These are phyloP conservation scores for Steinernema carpocapsae DNA, from an alignment of 2,888 invertebrate species.

Conservation along the genomic window DNA sequence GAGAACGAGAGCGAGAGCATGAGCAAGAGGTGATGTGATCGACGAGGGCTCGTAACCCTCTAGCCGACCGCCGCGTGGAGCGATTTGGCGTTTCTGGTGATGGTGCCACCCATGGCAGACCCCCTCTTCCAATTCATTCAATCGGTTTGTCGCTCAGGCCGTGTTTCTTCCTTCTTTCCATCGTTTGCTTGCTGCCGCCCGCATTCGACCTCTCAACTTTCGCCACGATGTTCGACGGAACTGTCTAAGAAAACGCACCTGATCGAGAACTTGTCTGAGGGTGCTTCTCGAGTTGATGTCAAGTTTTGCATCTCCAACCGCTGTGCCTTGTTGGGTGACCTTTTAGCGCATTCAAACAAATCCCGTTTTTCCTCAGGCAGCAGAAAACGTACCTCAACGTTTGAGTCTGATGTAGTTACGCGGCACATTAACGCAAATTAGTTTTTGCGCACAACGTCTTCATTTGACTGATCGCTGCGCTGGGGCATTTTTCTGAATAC, in stretches of 20 bases:
- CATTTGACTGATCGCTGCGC: not conserved
- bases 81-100: slow-evolving; percentile 23
- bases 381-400: slow-evolving; percentile 14
- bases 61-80: slow-evolving; percentile 30
- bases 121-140: slow-evolving; percentile 13
- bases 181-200: not conserved
- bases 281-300: not conserved
- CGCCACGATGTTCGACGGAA: no score
- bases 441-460: slow-evolving; percentile 18
- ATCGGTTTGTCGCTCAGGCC: not conserved
- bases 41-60: slow-evolving; percentile 19
- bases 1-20: slow-evolving; percentile 32
- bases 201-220: no score
- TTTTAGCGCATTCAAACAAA: not conserved
- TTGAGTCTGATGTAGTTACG: slow-evolving; percentile 23
- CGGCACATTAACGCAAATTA: slow-evolving; percentile 30
- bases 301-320: not conserved
- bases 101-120: slow-evolving; percentile 13
- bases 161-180: not conserved
- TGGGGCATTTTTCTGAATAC: no score
- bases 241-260: not conserved
- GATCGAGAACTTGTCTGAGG: not conserved
- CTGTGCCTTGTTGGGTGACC: no score
- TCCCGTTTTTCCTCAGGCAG: slow-evolving; percentile 1
- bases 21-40: slow-evolving; percentile 28